These are phyloP conservation scores for Thrips palmi DNA, from an alignment of 1,140 invertebrate species.

Conservation along the genomic window DNA sequence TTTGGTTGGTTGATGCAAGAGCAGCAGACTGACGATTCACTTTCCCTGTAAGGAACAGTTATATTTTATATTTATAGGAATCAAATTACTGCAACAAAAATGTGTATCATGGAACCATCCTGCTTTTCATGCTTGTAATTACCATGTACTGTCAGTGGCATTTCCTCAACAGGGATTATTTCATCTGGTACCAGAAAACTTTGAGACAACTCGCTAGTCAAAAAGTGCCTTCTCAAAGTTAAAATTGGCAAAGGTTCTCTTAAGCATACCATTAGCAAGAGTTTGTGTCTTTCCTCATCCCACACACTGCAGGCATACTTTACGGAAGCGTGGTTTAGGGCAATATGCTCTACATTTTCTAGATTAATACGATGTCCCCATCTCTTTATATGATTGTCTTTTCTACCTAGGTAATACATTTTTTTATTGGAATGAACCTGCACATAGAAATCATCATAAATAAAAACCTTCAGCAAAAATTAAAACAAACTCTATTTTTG, in stretches of 20 bases:
- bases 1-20: neutral
- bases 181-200: slow-evolving; percentile 28
- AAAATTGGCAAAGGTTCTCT: no score
- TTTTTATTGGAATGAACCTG: slow-evolving; percentile 21
- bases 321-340: slow-evolving; percentile 25
- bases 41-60: no score
- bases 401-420: slow-evolving; percentile 42
- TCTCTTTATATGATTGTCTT: slow-evolving; percentile 49
- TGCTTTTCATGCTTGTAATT: no score
- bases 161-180: slow-evolving; percentile 26
- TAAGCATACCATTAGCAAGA: no score
- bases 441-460: slow-evolving; percentile 5
- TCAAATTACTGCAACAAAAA: no score
- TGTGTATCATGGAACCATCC: no score
- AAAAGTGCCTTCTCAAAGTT: slow-evolving; percentile 12
- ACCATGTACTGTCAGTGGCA: slow-evolving; percentile 39
- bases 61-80: no score
- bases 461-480: slow-evolving; percentile 19
- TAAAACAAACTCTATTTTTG: slow-evolving; percentile 6
- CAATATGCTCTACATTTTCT: slow-evolving; percentile 32
- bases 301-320: no score
- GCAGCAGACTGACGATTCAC: neutral
- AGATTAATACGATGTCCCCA: slow-evolving; percentile 49
- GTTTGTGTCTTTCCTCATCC: no score
- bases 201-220: slow-evolving; percentile 15